Evolutionary conservation across 1,140 invertebrate species (phyloP), one percentile per base, ranked within the genome.

Genomic region (Brachionus calyciflorus): DNA sequence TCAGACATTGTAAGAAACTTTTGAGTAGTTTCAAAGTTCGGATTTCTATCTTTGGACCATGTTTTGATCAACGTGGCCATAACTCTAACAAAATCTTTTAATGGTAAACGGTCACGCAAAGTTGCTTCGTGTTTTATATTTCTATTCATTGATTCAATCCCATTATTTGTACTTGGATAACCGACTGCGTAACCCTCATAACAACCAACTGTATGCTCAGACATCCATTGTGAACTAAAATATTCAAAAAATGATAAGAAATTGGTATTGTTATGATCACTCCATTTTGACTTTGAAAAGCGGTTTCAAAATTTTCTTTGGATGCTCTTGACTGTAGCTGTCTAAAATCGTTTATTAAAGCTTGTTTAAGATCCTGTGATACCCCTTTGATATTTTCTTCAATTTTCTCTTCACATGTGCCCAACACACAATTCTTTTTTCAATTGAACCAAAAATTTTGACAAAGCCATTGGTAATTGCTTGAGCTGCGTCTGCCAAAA

Each of bases 131-230:
- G 14, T 63, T 63, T 63, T 2, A 63, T 63, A 5, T 17, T 17
- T 17, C 21, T 24, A 24, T 65, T 65, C 17, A 12, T 40, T 41
- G 57, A 65, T 65, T 65, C 33, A 3, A 65, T 9, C 0, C 33
- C 57, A 41, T 65, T 65, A 24, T 65, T 65, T 7, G 57, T 21
- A 65, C n/a, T 9, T 41, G 57, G 57, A 24, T 65, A 65, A 21
- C 57, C 57, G 21, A 21, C 37, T 2, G 57, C 57, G 5, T 40
- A 40, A 1, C 33, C 57, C 24, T 63, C 57, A 63, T 63, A 63
- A 30, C 57, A 63, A 30, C 53, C 17, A 55, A 49, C 19, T 49
- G 41, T 5, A 53, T 53, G 10, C 24, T 53, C 10, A 24, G n/a
- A 7, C 51, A 53, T 53, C 17, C 21, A 53, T 21, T 53, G 51